Conservation (phyloP, 2,888 invertebrate genomes). For the Drosophila birchii region DNA sequence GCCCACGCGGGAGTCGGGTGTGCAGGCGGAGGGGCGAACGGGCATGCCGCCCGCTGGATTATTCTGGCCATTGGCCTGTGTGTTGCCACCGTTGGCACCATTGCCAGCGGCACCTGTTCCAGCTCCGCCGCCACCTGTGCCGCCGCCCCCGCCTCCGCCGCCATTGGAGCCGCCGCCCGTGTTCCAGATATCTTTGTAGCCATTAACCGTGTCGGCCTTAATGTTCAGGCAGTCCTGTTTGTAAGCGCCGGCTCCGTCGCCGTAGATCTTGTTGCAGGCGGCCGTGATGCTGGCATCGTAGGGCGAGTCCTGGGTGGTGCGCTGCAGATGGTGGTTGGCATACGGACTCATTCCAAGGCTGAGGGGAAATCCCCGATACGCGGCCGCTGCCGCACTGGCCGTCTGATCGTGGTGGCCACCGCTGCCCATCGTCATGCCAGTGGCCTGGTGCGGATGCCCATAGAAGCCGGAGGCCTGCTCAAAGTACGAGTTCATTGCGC, state of each 20-base stretch:
- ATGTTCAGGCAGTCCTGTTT: conserved; percentile 91
- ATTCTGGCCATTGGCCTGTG: conserved; percentile 86
- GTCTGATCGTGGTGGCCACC: conserved; percentile 91
- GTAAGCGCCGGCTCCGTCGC: conserved; percentile 84
- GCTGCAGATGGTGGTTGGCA: conserved; percentile 90
- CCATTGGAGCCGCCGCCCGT: conserved; percentile 85
- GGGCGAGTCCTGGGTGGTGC: conserved; percentile 95
- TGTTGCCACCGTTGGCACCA: conserved; percentile 74
- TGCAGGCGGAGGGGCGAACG: conserved; percentile 94
- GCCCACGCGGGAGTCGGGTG: conserved; percentile 93
- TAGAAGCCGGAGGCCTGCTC: conserved; percentile 97
- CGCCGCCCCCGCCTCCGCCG: conserved; percentile 86
- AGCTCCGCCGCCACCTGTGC: conserved; percentile 87
- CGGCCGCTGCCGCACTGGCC: conserved; percentile 87
- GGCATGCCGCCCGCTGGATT: conserved; percentile 85
- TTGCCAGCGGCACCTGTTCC: conserved; percentile 85
- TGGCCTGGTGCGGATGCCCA: conserved; percentile 94
- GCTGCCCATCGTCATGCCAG: conserved; percentile 88
- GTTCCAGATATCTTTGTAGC: conserved; percentile 88
- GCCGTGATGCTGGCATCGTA: conserved; percentile 96
- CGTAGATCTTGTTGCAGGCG: conserved; percentile 89
- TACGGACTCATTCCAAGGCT: conserved; percentile 94
- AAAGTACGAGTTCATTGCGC: conserved; percentile 96
- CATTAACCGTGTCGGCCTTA: conserved; percentile 86
- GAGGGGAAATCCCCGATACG: conserved; percentile 93